A percentile compares a stretch with the other conserved stretches of the same genome.
These are phyloP conservation scores for Coenobita brevimanus DNA, from an alignment of 1,140 invertebrate species.

Conservation along the genomic window DNA sequence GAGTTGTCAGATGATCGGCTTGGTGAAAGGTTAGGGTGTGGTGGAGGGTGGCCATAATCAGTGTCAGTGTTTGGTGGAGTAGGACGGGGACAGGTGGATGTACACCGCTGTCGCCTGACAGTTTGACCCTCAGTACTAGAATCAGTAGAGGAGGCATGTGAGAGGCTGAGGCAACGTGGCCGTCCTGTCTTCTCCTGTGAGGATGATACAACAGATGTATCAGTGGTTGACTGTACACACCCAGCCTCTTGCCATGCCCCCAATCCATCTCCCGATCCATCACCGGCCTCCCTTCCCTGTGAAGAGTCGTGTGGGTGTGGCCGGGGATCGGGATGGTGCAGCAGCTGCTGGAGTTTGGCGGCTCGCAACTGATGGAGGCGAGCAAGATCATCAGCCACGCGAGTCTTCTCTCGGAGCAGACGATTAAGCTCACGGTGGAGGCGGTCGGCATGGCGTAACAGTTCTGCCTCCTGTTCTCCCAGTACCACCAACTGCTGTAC, in stretches of 20 bases:
- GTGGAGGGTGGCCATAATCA: constrained; percentile 31
- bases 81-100: constrained; percentile 43
- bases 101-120: constrained; percentile 53
- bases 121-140: constrained; percentile 58
- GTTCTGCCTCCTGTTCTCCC: constrained; percentile 54
- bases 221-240: constrained; percentile 54
- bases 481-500: constrained; percentile 57
- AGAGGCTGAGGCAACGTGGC: constrained; percentile 49
- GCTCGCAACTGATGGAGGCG: constrained; percentile 42
- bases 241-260: constrained; percentile 11
- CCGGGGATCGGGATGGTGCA: background rate
- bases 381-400: constrained; percentile 48
- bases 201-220: constrained; percentile 63
- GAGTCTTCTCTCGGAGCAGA: constrained; percentile 46
- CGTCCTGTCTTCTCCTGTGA: constrained; percentile 51
- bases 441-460: constrained; percentile 41
- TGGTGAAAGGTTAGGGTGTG: constrained; percentile 7
- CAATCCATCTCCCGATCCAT: background rate
- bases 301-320: too few species aligned
- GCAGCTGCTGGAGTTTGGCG: constrained; percentile 36
- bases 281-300: too few species aligned
- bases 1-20: constrained; percentile 31
- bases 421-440: constrained; percentile 46
- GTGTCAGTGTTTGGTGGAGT: constrained; percentile 26
- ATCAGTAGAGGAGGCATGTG: constrained; percentile 62